A percentile compares a stretch with the other conserved stretches of the same genome.
Conservation (phyloP, 2,888 invertebrate species). For the Aplocera efformata region DNA sequence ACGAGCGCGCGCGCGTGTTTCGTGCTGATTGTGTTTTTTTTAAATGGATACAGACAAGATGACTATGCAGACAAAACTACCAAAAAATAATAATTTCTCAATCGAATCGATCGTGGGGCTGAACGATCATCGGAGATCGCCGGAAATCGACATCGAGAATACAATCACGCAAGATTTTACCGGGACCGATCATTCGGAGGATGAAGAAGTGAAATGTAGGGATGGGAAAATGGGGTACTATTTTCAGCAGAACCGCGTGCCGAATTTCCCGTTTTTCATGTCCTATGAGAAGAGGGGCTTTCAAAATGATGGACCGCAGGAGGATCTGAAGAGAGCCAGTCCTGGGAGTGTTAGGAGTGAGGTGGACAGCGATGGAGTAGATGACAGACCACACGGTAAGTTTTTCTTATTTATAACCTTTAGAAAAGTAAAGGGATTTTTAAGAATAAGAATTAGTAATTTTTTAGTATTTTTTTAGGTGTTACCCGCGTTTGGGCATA, state of each 20-base stretch:
- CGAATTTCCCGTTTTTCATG: conserved; percentile 75
- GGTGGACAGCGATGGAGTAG: conserved; percentile 70
- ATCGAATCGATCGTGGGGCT: conserved; percentile 82
- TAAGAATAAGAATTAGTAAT: neutral
- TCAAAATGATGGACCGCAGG: conserved; percentile 50
- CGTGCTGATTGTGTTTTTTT: conserved; percentile 15
- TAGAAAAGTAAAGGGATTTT: no score
- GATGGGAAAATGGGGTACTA: conserved; percentile 69
- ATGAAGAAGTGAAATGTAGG: conserved; percentile 62
- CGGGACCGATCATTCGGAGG: conserved; percentile 52
- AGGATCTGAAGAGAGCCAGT: conserved; percentile 66
- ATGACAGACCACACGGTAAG: conserved; percentile 69
- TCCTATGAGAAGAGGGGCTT: conserved; percentile 66
- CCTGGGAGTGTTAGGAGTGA: conserved; percentile 71
- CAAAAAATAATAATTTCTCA: conserved; percentile 80
- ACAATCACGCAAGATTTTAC: conserved; percentile 63
- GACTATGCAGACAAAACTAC: conserved; percentile 68
- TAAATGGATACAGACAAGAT: conserved; percentile 70
- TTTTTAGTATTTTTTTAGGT: conserved; percentile 4
- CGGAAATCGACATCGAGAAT: conserved; percentile 73
- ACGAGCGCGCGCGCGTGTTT: conserved; percentile 32
- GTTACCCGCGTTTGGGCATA: no score
- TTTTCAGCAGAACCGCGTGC: conserved; percentile 66
- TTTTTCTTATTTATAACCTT: conserved; percentile 5
- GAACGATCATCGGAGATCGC: conserved; percentile 54